Conservation (phyloP, 1,140 invertebrate species). For the Solenopsis invicta region DNA sequence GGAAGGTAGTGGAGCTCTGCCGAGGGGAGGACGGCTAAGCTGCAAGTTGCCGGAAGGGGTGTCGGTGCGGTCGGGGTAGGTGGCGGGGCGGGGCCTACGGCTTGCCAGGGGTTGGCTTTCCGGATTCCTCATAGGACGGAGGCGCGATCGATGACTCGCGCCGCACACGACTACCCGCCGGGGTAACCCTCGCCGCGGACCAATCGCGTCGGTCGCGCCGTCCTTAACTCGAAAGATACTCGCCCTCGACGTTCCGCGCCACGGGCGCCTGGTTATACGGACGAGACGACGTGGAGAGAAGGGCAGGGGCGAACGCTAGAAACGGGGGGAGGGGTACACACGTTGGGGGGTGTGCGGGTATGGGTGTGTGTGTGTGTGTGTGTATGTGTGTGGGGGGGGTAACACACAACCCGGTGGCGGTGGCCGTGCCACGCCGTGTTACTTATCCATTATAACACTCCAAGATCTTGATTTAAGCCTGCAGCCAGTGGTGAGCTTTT, state of each 20-base stretch:
- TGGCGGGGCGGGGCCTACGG: slow-evolving; percentile 77
- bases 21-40: slow-evolving; percentile 73
- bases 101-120: slow-evolving; percentile 74
- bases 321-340: slow-evolving; percentile 29
- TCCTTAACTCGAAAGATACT: slow-evolving; percentile 83
- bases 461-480: slow-evolving; percentile 88
- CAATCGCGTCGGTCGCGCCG: slow-evolving; percentile 77
- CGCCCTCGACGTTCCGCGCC: slow-evolving; percentile 72
- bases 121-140: slow-evolving; percentile 81
- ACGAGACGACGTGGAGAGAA: slow-evolving; percentile 54
- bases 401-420: slow-evolving; percentile 71
- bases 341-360: no score
- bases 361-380: slow-evolving; percentile 48
- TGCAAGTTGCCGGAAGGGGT: slow-evolving; percentile 76
- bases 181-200: slow-evolving; percentile 78
- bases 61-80: slow-evolving; percentile 72
- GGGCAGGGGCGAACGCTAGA: slow-evolving; percentile 29
- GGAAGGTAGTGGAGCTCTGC: background rate
- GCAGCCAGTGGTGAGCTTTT: slow-evolving; percentile 87
- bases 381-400: slow-evolving; percentile 37
- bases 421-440: slow-evolving; percentile 85
- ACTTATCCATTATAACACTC: slow-evolving; percentile 88
- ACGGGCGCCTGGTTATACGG: slow-evolving; percentile 63
- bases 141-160: slow-evolving; percentile 82
- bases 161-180: slow-evolving; percentile 69